Evolutionary conservation across 2,113 vertebrate genomes (phyloP).

Genomic region (Nibea coibor): DNA sequence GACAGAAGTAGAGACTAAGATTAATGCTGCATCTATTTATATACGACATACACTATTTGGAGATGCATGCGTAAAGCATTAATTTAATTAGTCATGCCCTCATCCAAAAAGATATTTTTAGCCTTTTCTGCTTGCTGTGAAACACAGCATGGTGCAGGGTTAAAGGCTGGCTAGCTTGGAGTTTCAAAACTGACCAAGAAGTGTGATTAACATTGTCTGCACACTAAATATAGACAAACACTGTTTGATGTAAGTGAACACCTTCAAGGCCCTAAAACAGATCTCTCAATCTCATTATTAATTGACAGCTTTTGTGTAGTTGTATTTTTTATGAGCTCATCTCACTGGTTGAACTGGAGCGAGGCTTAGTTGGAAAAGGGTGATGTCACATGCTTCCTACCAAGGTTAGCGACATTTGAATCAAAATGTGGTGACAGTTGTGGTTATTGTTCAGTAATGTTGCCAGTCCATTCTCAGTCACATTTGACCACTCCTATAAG

Average conservation of each 20-base stretch:
- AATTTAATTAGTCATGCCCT: neutral
- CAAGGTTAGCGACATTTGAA: neutral
- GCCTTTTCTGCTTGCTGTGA: neutral
- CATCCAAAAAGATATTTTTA: neutral
- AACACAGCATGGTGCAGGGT: neutral
- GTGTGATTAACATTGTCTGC: neutral
- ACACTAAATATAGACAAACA: neutral
- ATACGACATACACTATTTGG: conserved; percentile 7
- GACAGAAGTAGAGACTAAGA: conserved; percentile 2
- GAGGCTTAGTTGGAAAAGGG: neutral
- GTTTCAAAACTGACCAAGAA: neutral
- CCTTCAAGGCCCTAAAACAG: neutral
- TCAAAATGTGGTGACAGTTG: neutral
- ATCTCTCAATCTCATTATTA: neutral
- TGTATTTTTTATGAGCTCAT: neutral
- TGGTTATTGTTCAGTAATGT: neutral
- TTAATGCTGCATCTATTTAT: conserved; percentile 41
- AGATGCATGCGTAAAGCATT: neutral
- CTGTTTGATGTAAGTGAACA: neutral
- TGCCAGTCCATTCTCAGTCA: neutral
- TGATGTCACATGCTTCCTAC: neutral
- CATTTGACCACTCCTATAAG: neutral
- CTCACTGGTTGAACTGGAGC: neutral
- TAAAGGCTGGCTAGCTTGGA: neutral
- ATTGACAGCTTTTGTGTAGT: neutral